Conservation (phyloP, 1,140 invertebrate species). For the Paraescarpia echinospica region DNA sequence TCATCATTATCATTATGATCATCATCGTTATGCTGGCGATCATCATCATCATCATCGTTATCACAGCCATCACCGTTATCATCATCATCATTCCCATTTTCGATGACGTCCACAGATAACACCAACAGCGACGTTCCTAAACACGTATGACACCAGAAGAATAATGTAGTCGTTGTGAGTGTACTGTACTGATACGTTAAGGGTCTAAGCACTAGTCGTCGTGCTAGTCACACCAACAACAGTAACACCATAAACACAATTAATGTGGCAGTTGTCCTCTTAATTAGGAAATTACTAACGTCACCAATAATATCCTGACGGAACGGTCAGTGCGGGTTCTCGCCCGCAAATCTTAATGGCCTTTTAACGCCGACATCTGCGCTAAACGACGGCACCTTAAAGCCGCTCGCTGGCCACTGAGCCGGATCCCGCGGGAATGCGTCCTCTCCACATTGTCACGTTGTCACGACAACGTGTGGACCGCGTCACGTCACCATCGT, state of each 20-base stretch:
- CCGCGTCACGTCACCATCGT: background rate
- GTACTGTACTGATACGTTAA: background rate
- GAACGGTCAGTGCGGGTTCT: background rate
- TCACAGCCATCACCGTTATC: background rate
- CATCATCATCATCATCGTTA: no score
- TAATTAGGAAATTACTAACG: background rate
- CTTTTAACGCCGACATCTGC: background rate
- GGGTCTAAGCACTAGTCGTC: background rate
- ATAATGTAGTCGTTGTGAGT: background rate
- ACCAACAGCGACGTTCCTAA: background rate
- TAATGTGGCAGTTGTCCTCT: background rate
- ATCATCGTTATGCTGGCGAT: background rate
- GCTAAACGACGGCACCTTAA: background rate
- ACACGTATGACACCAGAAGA: background rate
- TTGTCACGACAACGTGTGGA: background rate
- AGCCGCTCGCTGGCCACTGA: background rate
- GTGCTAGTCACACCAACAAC: background rate
- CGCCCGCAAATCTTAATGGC: background rate
- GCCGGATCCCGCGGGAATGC: background rate
- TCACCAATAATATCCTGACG: background rate
- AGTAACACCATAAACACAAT: background rate
- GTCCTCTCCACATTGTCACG: background rate
- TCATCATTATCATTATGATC: background rate
- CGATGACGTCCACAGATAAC: background rate
- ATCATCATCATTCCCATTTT: background rate